Evolutionary conservation across 1,140 invertebrate genomes (phyloP), one percentile per base, ranked within the genome.

Genomic region (Physella acuta): DNA sequence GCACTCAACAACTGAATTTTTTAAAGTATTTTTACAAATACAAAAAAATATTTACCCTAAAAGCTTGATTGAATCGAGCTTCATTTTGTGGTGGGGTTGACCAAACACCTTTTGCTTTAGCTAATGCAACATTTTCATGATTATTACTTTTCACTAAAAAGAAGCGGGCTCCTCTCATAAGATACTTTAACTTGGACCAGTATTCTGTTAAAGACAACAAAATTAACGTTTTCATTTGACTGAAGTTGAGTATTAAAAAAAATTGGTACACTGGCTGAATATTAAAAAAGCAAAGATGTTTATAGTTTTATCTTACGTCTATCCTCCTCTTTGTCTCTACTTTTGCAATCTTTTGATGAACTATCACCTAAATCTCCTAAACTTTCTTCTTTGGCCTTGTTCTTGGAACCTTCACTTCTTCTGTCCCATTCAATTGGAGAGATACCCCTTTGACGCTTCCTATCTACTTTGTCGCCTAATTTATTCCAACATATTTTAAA

Each of bases 121-220:
- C 95, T 33, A 98, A 79, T 30, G 92, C 92, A 34, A 99, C 92
- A 87, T 99, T 99, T 85, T 98, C 96, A 71, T 92, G 92, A 87
- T 98, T 98, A 85, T 98, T 98, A 55, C 95, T 97, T 85, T 98
- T 98, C 73, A 99, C 97, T 30, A 98, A 89, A 87, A 98, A 99
- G 88, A 96, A 98, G 74, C 94, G 89, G 71, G 95, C 93, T 85
- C 97, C 94, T 76, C 94, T 89, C 83, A 98, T 97, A 61, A 98
- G 88, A 83, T 97, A 97, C 86, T 95, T 97, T 60, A 98, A 85
- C 86, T 95, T 79, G 8, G 74, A 74, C 52, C 72, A 74, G 28
- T 74, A 68, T 26, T 69, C 79, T 79, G 67, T 28, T n/a, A n/a
- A n/a, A n/a, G n/a, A n/a, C n/a, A n/a, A n/a, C n/a, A n/a, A n/a